Percentiles rank a stretch among this genome's conserved stretches.
phyloP scores from a whole-genome alignment of 2,797 vertebrate species.

The Falco berigora region DNA sequence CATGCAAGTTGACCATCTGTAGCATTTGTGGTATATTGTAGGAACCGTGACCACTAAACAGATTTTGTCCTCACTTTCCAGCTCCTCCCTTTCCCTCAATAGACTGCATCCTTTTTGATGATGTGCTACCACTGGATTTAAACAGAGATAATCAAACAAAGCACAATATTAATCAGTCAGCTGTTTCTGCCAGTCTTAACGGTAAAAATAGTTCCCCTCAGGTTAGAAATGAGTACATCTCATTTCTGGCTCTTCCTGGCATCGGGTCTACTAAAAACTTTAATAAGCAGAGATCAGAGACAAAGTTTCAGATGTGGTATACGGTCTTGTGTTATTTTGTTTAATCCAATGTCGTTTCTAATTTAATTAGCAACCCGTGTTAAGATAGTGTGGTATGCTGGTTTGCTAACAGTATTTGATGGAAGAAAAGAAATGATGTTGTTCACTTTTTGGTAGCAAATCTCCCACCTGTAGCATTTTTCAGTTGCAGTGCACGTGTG shows the following conservation, averaged over 20 bases:
- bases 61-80: neutral
- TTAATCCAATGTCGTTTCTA: neutral
- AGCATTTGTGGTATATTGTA: neutral
- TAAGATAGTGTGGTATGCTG: neutral
- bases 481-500: accelerated
- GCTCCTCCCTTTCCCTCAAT: neutral
- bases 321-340: neutral
- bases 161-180: neutral
- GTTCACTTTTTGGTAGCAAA: neutral
- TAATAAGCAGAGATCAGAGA: neutral
- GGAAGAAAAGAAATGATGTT: neutral
- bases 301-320: neutral
- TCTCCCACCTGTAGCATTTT: neutral
- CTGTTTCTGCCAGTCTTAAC: neutral
- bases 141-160: neutral
- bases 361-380: neutral
- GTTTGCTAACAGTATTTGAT: neutral
- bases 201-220: neutral
- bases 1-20: neutral
- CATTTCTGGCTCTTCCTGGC: neutral
- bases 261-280: neutral
- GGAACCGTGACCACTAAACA: neutral
- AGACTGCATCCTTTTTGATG: neutral
- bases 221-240: neutral
- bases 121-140: neutral